Percentiles rank a stretch among this genome's conserved stretches.
phyloP scores from a whole-genome alignment of 1,140 invertebrate genomes.

The Heliconius nattereri region DNA sequence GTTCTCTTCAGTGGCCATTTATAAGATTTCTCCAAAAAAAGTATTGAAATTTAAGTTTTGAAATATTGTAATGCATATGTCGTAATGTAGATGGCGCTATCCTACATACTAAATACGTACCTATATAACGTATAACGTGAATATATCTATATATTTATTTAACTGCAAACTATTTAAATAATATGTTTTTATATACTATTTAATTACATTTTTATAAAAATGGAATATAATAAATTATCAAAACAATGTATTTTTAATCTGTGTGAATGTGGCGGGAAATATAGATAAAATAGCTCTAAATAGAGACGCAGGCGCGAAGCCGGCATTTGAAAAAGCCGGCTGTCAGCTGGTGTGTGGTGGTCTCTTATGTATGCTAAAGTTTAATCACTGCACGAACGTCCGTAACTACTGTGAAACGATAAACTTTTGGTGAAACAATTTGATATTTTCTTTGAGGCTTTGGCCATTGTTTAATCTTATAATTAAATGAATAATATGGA shows the following conservation, averaged over 20 bases:
- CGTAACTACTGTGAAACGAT: slow-evolving; percentile 14
- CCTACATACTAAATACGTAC: too few species aligned
- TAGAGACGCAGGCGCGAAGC: slow-evolving; percentile 46
- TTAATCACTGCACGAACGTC: slow-evolving; percentile 22
- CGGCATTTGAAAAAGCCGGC: slow-evolving; percentile 51
- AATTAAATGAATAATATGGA: slow-evolving; percentile 14
- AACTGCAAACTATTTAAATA: too few species aligned
- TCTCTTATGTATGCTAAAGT: slow-evolving; percentile 36
- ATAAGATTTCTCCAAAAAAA: not conserved
- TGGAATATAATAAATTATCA: too few species aligned
- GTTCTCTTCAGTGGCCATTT: too few species aligned
- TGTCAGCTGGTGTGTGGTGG: slow-evolving; percentile 41
- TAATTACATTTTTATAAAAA: too few species aligned
- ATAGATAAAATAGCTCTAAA: slow-evolving; percentile 33
- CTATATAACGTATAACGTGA: too few species aligned
- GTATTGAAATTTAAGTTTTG: too few species aligned
- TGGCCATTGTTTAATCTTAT: not conserved
- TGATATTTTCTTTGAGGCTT: not conserved
- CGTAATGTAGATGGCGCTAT: too few species aligned
- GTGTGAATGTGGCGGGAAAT: slow-evolving; percentile 35
- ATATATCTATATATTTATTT: too few species aligned
- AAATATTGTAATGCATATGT: too few species aligned
- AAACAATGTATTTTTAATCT: not conserved
- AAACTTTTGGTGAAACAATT: not conserved
- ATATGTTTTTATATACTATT: too few species aligned